A percentile compares a stretch with the other conserved stretches of the same genome.
Conservation (phyloP, 2,888 invertebrate species). For the Thalpophila matura region DNA sequence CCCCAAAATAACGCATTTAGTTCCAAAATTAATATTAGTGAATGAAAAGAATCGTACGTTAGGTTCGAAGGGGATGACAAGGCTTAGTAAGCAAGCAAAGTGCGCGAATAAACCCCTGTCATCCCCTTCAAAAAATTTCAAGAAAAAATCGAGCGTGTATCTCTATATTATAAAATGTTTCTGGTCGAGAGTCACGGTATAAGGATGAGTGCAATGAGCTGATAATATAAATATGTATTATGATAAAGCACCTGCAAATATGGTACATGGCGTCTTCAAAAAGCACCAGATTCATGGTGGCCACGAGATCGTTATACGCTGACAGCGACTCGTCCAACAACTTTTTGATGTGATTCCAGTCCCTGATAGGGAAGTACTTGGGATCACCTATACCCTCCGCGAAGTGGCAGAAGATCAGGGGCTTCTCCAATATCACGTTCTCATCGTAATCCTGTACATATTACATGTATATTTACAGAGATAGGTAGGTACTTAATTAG, state of each 20-base stretch:
- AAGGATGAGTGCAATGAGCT: neutral
- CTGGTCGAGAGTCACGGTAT: no score
- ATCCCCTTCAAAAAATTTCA: no score
- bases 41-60: no score
- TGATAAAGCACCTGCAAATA: constrained; percentile 92
- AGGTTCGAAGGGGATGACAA: no score
- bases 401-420: constrained; percentile 98
- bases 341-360: constrained; percentile 93
- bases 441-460: constrained; percentile 93
- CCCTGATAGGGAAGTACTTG: constrained; percentile 95
- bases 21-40: no score
- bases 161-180: no score
- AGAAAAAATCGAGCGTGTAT: no score
- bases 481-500: no score
- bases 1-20: no score
- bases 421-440: constrained; percentile 92
- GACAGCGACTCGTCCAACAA: constrained; percentile 95
- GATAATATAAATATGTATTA: neutral
- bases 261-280: constrained; percentile 99
- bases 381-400: constrained; percentile 97
- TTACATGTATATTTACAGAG: no score
- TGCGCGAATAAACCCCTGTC: no score
- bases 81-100: no score
- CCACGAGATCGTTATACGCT: constrained; percentile 96
- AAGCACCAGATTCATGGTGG: constrained; percentile 98